phyloP scores from a whole-genome alignment of 2,797 vertebrate genomes.

The Coreius guichenoti region DNA sequence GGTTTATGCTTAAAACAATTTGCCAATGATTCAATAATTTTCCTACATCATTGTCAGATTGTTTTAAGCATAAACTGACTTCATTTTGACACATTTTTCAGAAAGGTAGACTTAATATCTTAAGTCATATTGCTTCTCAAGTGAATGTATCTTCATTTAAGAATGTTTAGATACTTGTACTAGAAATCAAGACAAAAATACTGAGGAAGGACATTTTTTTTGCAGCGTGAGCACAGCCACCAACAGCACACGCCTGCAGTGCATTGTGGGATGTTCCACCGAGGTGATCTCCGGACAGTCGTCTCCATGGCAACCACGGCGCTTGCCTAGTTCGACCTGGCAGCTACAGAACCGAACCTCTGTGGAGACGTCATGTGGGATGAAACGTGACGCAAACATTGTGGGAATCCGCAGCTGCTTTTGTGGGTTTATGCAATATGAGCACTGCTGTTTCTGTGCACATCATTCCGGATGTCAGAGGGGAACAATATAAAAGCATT shows the following conservation, averaged over 20 bases:
- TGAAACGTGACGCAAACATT: background rate
- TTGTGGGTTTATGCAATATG: constrained; percentile 77
- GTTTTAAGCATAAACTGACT: background rate
- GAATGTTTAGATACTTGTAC: background rate
- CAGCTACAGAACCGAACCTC: constrained; percentile 76
- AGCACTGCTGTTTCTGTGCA: constrained; percentile 65
- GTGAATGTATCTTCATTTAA: background rate
- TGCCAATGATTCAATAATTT: background rate
- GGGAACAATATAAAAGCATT: constrained; percentile 1
- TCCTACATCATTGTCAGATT: background rate
- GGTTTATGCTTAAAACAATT: background rate
- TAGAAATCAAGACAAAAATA: background rate
- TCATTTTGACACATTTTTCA: background rate
- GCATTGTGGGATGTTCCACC: constrained; percentile 75
- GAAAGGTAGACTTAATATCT: background rate
- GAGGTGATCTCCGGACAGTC: constrained; percentile 62
- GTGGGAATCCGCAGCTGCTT: constrained; percentile 51
- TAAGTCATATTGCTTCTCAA: background rate
- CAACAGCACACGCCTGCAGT: constrained; percentile 71
- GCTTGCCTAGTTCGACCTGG: constrained; percentile 70
- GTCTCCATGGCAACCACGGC: constrained; percentile 53
- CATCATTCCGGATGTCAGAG: background rate
- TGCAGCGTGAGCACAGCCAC: constrained; percentile 50
- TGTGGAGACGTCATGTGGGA: constrained; percentile 57
- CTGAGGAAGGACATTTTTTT: background rate